These are phyloP conservation scores for Tigriopus californicus DNA, from an alignment of 2,888 invertebrate species.

Conservation along the genomic window DNA sequence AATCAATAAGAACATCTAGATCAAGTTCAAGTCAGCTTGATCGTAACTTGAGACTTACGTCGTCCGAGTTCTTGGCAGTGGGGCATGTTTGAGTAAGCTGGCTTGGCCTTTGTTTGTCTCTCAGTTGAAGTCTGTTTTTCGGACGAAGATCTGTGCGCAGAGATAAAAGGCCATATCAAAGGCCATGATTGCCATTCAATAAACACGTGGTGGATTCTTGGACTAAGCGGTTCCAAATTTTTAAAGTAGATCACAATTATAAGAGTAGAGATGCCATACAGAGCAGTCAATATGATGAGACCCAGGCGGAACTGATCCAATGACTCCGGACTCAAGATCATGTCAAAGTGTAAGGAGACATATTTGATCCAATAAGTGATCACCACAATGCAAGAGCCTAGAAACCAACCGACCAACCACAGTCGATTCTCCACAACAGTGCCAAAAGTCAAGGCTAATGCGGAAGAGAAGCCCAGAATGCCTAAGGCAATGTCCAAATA, in stretches of 20 bases:
- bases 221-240: not conserved
- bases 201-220: not conserved
- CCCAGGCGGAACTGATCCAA: not conserved
- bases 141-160: no score
- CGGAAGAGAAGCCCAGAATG: not conserved
- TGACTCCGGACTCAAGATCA: not conserved
- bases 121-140: no score
- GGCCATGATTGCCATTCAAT: no score
- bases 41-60: no score
- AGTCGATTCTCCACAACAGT: conserved; percentile 1
- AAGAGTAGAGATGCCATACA: not conserved
- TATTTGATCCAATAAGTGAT: not conserved
- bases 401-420: conserved; percentile 3
- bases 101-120: no score
- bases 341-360: not conserved
- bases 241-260: not conserved
- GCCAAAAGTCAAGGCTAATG: conserved; percentile 7
- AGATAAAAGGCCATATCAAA: no score
- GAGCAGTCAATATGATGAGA: not conserved
- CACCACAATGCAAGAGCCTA: not conserved
- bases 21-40: no score
- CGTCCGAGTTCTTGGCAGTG: no score
- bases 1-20: no score
- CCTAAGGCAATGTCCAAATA: conserved; percentile 9
- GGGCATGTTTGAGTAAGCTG: no score